A percentile compares a stretch with the other conserved stretches of the same genome.
Conservation (phyloP, 2,888 invertebrate genomes). For the Drosophila antonietae region DNA sequence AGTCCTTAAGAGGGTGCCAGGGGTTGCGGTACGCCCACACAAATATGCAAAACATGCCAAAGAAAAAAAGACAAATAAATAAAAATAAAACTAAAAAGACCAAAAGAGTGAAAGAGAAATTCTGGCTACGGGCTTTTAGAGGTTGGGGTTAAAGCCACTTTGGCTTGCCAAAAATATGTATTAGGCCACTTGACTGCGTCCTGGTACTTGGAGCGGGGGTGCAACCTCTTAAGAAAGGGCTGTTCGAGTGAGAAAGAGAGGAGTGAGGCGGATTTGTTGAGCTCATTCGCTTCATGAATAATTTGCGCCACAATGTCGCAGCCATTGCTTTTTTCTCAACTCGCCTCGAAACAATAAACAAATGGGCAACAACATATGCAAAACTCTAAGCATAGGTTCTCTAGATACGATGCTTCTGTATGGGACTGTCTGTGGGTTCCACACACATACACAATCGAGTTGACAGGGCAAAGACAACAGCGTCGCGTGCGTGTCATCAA, state of each 20-base stretch:
- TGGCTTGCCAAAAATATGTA: slow-evolving; percentile 73
- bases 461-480: slow-evolving; percentile 62
- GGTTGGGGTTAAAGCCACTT: slow-evolving; percentile 57
- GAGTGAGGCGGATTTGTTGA: slow-evolving; percentile 66
- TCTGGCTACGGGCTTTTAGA: slow-evolving; percentile 21
- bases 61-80: background rate
- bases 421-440: background rate
- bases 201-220: background rate
- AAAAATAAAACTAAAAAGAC: background rate
- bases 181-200: slow-evolving; percentile 74
- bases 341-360: slow-evolving; percentile 70
- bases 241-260: background rate
- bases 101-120: slow-evolving; percentile 30
- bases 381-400: slow-evolving; percentile 38
- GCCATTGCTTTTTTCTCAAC: slow-evolving; percentile 32
- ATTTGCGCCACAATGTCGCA: slow-evolving; percentile 76
- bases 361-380: slow-evolving; percentile 78
- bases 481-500: slow-evolving; percentile 65
- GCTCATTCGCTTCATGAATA: slow-evolving; percentile 79
- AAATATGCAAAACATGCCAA: slow-evolving; percentile 73
- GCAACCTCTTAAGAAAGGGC: slow-evolving; percentile 17
- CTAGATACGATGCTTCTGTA: background rate
- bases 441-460: slow-evolving; percentile 53
- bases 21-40: slow-evolving; percentile 20
- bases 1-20: background rate